Base-by-base conservation (phyloP, 1,140 invertebrate species). In the Zophobas atratus region DNA sequence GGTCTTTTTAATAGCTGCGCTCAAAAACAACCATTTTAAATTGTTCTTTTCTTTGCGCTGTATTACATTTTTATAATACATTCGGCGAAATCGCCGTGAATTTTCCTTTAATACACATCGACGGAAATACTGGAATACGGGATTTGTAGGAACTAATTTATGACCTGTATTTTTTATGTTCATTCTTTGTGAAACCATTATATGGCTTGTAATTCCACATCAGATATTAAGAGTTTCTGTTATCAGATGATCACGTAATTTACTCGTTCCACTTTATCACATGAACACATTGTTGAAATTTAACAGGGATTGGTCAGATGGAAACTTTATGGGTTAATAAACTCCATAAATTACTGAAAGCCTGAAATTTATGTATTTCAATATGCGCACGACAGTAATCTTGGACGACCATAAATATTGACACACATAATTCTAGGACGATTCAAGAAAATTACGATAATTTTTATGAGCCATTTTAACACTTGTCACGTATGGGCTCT, bases 201-300 rank as follows among this genome's bases (percentile, higher is more conserved):
- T 46, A 46, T 46, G 43, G 43, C 6, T 46, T 57, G 55, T 57
- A 57, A 57, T 57, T 57, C 8, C 55, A 57, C 8, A 57, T 57
- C 55, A 20, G 2, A 57, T 34, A 57, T 20, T 57, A 57, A 57
- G 35, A 57, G 0, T 43, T 63, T 67, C n/a, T 51, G 49, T 51
- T 67, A 67, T 67, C 38, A 36, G 60, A 67, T 67, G 60, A 41
- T 6, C 60, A 67, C 60, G 39, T 67, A 67, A 67, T 43, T 20
- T 6, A 43, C 43, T 43, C n/a, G 60, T 43, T 46, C n/a, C 36
- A 43, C 5, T 67, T 67, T 67, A 67, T 43, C 33, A 43, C 39
- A n/a, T 1, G 60, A 67, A 41, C 39, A 41, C 33, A 67, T 43
- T 67, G 38, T 67, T 6, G 6, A 39, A 43, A 33, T 32, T 48